Percentiles rank a stretch among this genome's conserved stretches.
These are phyloP conservation scores for Molossus alvarezi DNA, from an alignment of 2,797 vertebrate genomes.

Conservation along the genomic window DNA sequence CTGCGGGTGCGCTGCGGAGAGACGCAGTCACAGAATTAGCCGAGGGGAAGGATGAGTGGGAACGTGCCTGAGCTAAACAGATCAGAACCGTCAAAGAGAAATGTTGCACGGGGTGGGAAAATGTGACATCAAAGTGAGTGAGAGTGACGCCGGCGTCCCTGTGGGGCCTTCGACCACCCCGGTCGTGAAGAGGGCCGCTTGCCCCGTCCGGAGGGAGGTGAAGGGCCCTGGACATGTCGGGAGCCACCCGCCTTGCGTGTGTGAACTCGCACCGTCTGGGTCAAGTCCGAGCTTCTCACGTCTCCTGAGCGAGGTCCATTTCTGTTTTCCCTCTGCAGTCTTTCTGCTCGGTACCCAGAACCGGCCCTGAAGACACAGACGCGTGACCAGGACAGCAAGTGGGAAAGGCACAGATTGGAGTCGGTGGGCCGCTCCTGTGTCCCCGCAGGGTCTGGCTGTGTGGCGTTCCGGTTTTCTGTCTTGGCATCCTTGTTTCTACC, in stretches of 20 bases:
- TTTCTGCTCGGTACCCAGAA: background rate
- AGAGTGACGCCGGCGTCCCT: conserved; percentile 67
- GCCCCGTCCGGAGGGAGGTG: background rate
- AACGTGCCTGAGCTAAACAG: conserved; percentile 78
- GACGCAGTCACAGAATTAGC: conserved; percentile 83
- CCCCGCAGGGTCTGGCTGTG: background rate
- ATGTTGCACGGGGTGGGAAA: conserved; percentile 77
- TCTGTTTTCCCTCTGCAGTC: background rate
- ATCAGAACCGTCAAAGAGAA: conserved; percentile 76
- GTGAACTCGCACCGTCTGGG: background rate
- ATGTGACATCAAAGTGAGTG: conserved; percentile 87
- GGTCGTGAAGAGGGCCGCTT: background rate
- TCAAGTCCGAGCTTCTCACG: background rate
- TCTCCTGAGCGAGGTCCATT: no score
- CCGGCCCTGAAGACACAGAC: background rate
- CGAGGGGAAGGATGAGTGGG: conserved; percentile 54
- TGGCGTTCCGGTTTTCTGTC: background rate
- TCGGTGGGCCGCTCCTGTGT: background rate
- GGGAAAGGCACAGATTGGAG: background rate
- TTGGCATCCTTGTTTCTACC: background rate
- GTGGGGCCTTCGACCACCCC: conserved; percentile 4
- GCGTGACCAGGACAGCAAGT: background rate
- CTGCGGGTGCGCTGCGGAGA: conserved; percentile 55
- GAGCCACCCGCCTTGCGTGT: fast-evolving
- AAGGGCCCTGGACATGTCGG: fast-evolving